phyloP scores from a whole-genome alignment of 2,797 vertebrate genomes.

The Salmo trutta region DNA sequence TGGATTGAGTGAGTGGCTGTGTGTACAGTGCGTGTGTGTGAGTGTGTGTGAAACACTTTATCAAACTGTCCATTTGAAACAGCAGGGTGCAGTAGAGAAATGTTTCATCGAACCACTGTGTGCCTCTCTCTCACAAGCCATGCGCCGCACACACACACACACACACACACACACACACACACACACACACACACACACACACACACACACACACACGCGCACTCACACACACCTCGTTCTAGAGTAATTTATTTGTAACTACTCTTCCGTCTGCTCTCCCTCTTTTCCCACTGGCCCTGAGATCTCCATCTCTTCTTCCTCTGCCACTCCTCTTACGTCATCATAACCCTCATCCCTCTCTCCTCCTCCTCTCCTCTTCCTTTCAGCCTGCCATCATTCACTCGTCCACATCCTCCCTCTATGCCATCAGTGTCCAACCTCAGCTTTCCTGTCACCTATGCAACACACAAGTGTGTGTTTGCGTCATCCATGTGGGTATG shows the following conservation, averaged over 20 bases:
- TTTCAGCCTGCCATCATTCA: constrained; percentile 18
- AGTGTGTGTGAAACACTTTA: constrained; percentile 39
- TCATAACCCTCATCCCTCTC: constrained; percentile 54
- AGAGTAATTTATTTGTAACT: constrained; percentile 55
- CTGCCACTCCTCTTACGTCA: constrained; percentile 66
- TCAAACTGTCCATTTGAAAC: constrained; percentile 46
- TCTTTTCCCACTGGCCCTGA: constrained; percentile 68
- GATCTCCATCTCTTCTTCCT: constrained; percentile 76
- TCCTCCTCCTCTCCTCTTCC: constrained; percentile 21
- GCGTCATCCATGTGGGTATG: not conserved
- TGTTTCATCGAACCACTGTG: not conserved
- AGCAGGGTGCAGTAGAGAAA: constrained; percentile 46
- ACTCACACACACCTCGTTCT: constrained; percentile 43
- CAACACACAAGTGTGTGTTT: not conserved
- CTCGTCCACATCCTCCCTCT: constrained; percentile 12
- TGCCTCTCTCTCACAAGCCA: not conserved
- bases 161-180: too few species aligned
- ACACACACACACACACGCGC: not conserved
- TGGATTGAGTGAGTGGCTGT: constrained; percentile 6
- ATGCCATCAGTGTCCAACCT: constrained; percentile 15
- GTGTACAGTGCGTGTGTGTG: not conserved
- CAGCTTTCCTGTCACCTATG: constrained; percentile 28
- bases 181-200: too few species aligned
- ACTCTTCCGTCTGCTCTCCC: constrained; percentile 60
- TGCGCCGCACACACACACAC: not conserved